A percentile compares a stretch with the other conserved stretches of the same genome.
These are phyloP conservation scores for Benthosema pterotum DNA, from an alignment of 2,797 vertebrate species.

Conservation along the genomic window DNA sequence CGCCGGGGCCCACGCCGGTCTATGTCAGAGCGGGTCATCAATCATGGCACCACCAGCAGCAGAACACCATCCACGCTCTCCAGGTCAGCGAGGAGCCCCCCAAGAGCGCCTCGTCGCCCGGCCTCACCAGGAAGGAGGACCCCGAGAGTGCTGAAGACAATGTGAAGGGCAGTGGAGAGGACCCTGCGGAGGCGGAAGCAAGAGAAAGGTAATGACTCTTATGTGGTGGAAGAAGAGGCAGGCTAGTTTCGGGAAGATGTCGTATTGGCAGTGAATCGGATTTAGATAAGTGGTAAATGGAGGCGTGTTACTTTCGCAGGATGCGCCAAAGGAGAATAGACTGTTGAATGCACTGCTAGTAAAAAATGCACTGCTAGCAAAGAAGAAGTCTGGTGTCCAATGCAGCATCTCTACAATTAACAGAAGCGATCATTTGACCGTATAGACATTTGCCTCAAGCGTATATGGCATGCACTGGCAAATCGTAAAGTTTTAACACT, in stretches of 20 bases:
- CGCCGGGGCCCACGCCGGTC: slow-evolving; percentile 84
- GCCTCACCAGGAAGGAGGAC: slow-evolving; percentile 80
- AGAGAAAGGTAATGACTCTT: slow-evolving; percentile 90
- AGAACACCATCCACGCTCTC: slow-evolving; percentile 85
- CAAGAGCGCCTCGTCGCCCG: slow-evolving; percentile 78
- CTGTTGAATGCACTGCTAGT: no score
- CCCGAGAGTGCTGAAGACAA: slow-evolving; percentile 74
- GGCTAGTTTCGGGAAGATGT: slow-evolving; percentile 19
- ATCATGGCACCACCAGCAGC: slow-evolving; percentile 86
- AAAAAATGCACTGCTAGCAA: slow-evolving; percentile 5
- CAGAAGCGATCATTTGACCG: slow-evolving; percentile 20
- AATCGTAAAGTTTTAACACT: neutral
- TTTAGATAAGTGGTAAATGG: slow-evolving; percentile 24
- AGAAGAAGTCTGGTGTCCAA: slow-evolving; percentile 22
- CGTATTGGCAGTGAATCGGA: slow-evolving; percentile 32
- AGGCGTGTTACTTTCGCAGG: slow-evolving; percentile 5
- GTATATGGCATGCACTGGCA: slow-evolving; percentile 1
- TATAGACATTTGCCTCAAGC: slow-evolving; percentile 2
- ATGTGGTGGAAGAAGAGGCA: slow-evolving; percentile 52
- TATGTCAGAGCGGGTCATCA: slow-evolving; percentile 84
- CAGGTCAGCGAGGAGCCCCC: slow-evolving; percentile 82
- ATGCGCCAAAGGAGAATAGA: neutral
- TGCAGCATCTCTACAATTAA: neutral
- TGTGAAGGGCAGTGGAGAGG: slow-evolving; percentile 83
- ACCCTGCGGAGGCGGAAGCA: slow-evolving; percentile 82